These are phyloP conservation scores for Pampusana beccarii DNA, from an alignment of 2,113 vertebrate species.

Conservation along the genomic window DNA sequence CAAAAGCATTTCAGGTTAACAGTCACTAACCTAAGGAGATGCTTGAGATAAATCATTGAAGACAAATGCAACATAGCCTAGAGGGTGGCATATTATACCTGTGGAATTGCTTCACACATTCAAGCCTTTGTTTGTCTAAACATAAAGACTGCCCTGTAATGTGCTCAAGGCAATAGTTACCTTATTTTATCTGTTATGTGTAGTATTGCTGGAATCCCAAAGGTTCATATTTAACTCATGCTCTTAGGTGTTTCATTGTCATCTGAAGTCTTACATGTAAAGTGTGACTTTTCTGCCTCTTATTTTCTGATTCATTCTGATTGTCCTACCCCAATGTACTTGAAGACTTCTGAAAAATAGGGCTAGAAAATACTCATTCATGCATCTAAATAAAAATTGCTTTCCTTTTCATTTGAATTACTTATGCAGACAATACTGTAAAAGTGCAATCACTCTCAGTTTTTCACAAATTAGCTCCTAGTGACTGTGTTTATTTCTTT, in stretches of 20 bases:
- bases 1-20: background rate
- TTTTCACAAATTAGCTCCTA: background rate
- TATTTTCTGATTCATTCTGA: background rate
- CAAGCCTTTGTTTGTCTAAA: background rate
- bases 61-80: background rate
- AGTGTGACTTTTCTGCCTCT: background rate
- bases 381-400: background rate
- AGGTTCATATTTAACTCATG: background rate
- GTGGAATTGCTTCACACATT: background rate
- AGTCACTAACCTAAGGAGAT: background rate
- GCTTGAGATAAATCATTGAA: background rate
- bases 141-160: background rate
- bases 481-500: background rate
- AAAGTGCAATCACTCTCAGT: background rate
- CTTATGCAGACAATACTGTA: background rate
- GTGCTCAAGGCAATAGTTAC: background rate
- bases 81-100: background rate
- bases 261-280: background rate
- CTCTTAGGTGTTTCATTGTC: background rate
- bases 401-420: background rate
- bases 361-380: background rate
- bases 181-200: background rate
- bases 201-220: background rate
- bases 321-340: fast-evolving
- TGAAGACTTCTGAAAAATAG: background rate